phyloP scores from a whole-genome alignment of 2,888 invertebrate species.

The Agonopterix arenella region DNA sequence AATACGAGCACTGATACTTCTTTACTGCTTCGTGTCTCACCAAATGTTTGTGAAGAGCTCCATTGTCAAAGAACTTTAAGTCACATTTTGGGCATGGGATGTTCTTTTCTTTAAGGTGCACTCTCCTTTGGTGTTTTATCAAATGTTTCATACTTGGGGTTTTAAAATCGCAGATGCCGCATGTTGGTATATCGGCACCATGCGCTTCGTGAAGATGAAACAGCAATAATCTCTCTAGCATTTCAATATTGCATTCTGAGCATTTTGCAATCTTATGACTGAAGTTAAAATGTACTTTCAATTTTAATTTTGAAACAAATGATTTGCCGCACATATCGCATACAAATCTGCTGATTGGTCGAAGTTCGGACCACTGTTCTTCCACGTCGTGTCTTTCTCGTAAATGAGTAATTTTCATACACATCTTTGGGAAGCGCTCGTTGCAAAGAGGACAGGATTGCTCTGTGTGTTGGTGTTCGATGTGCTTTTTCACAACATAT shows the following conservation, averaged over 20 bases:
- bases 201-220: background rate
- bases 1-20: slow-evolving; percentile 23
- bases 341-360: too few relatives aligned
- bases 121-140: background rate
- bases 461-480: too few relatives aligned
- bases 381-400: too few relatives aligned
- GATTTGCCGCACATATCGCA: too few relatives aligned
- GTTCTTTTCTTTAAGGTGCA: slow-evolving; percentile 18
- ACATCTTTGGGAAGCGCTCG: too few relatives aligned
- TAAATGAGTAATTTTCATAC: too few relatives aligned
- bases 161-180: slow-evolving; percentile 1
- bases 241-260: background rate
- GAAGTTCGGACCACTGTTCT: too few relatives aligned
- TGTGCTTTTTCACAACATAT: too few relatives aligned
- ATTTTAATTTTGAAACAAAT: too few relatives aligned
- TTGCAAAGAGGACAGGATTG: too few relatives aligned
- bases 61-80: background rate
- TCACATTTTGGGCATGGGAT: slow-evolving; percentile 28
- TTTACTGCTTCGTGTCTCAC: slow-evolving; percentile 17
- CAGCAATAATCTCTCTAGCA: background rate
- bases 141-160: background rate
- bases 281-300: background rate
- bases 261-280: background rate
- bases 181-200: slow-evolving; percentile 1
- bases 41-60: slow-evolving; percentile 5